Percentiles rank a stretch among this genome's conserved stretches.
phyloP scores from a whole-genome alignment of 35 echinoderm and acorn worm species.

The Stichopus chloronotus region DNA sequence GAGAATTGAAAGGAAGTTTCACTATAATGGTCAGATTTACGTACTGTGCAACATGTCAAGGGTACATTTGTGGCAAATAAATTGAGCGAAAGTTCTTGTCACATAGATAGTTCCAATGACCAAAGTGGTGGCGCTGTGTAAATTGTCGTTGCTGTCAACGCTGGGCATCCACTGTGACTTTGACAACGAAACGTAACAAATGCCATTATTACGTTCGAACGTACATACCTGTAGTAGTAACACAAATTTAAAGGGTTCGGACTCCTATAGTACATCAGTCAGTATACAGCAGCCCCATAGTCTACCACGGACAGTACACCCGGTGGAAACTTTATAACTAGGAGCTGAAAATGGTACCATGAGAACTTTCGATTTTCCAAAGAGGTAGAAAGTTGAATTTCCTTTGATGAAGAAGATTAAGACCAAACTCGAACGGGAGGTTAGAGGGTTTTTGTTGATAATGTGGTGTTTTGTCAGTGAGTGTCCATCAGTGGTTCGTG shows the following conservation, averaged over 20 bases:
- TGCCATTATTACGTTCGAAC: not conserved
- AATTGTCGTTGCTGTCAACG: not conserved
- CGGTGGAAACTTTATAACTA: not conserved
- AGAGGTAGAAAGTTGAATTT: constrained; percentile 45
- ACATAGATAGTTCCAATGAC: too few species aligned
- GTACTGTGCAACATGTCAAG: too few species aligned
- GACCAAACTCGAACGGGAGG: constrained; percentile 42
- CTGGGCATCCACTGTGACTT: not conserved
- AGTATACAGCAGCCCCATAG: not conserved
- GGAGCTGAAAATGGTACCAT: not conserved
- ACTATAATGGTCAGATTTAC: too few species aligned
- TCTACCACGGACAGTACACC: not conserved
- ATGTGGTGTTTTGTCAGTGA: constrained; percentile 68
- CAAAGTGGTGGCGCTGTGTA: not conserved
- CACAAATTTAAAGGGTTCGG: not conserved
- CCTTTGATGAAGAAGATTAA: constrained; percentile 31
- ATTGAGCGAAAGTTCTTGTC: too few species aligned
- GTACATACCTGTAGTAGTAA: not conserved
- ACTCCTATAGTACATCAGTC: not conserved
- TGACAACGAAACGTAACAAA: constrained; percentile 6
- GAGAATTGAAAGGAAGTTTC: too few species aligned
- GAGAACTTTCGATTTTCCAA: constrained; percentile 29
- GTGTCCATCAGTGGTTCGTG: constrained; percentile 61
- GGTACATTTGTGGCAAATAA: too few species aligned
- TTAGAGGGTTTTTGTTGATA: constrained; percentile 40